phyloP scores from a whole-genome alignment of 30 jellyfish, hydroid and myxozoan genomes.

The Hydractinia echinata region DNA sequence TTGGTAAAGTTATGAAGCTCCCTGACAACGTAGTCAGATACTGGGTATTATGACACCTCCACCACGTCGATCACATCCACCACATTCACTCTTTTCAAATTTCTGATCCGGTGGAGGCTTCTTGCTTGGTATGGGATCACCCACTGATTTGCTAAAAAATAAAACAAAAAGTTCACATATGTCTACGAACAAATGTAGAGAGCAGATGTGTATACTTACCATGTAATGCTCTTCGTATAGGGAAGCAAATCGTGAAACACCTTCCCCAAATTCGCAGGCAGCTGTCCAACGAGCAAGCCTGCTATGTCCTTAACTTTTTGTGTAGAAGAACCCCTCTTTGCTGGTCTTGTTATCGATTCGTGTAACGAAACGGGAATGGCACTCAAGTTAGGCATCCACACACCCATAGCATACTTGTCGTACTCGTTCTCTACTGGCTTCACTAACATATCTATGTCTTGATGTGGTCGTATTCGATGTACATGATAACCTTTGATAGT shows the following conservation, averaged over 20 bases:
- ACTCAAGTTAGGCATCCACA: neutral
- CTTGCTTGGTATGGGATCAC: neutral
- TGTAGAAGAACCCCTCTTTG: neutral
- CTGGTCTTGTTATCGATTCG: neutral
- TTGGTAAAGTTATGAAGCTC: neutral
- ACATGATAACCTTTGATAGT: neutral
- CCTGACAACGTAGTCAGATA: neutral
- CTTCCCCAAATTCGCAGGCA: neutral
- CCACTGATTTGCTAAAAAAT: neutral
- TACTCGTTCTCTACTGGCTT: neutral
- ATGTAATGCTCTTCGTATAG: neutral
- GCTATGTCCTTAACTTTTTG: neutral
- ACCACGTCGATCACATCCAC: neutral
- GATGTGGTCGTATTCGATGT: neutral
- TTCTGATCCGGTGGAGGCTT: conserved; percentile 9
- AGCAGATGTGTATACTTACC: neutral
- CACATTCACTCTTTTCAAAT: neutral
- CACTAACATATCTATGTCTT: neutral
- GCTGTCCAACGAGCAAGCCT: neutral
- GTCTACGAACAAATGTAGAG: neutral
- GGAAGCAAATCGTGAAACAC: neutral
- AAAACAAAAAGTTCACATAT: neutral
- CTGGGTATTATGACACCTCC: conserved; percentile 2
- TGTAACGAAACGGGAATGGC: neutral
- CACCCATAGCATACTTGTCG: neutral